Evolutionary conservation across 2,888 invertebrate genomes (phyloP).

Genomic region (Celastrina argiolus): DNA sequence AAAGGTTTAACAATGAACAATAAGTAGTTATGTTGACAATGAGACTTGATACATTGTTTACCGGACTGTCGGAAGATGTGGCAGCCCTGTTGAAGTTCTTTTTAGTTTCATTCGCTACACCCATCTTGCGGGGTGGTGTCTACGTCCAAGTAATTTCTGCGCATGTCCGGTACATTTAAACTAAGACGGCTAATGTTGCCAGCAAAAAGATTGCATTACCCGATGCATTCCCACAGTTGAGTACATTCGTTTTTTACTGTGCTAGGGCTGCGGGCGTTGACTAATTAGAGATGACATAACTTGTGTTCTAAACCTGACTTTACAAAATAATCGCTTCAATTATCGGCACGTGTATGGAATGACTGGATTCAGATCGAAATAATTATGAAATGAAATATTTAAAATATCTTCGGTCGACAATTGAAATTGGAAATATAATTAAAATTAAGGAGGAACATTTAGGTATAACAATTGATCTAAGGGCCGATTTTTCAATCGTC

Average conservation of each 20-base stretch:
- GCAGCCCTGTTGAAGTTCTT: slow-evolving; percentile 29
- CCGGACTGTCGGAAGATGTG: not conserved
- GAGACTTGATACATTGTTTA: not conserved
- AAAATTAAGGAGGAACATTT: too few relatives aligned
- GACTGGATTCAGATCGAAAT: too few relatives aligned
- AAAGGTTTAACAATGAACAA: not conserved
- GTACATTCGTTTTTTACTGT: slow-evolving; percentile 48
- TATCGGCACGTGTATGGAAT: too few relatives aligned
- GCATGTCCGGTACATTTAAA: slow-evolving; percentile 42
- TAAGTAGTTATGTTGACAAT: not conserved
- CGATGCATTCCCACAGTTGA: slow-evolving; percentile 64
- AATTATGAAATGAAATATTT: too few relatives aligned
- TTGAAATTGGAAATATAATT: too few relatives aligned
- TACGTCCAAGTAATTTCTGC: slow-evolving; percentile 40
- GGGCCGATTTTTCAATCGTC: too few relatives aligned
- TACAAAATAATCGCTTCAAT: too few relatives aligned
- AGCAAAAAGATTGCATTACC: slow-evolving; percentile 65
- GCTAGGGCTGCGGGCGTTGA: slow-evolving; percentile 34
- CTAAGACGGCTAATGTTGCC: slow-evolving; percentile 44
- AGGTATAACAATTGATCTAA: too few relatives aligned
- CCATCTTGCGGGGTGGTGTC: slow-evolving; percentile 37
- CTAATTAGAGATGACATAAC: not conserved
- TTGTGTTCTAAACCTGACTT: not conserved
- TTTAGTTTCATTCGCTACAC: slow-evolving; percentile 39
- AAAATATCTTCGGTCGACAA: too few relatives aligned